phyloP scores from a whole-genome alignment of 2,888 invertebrate species.

The Notocelia uddmanniana region DNA sequence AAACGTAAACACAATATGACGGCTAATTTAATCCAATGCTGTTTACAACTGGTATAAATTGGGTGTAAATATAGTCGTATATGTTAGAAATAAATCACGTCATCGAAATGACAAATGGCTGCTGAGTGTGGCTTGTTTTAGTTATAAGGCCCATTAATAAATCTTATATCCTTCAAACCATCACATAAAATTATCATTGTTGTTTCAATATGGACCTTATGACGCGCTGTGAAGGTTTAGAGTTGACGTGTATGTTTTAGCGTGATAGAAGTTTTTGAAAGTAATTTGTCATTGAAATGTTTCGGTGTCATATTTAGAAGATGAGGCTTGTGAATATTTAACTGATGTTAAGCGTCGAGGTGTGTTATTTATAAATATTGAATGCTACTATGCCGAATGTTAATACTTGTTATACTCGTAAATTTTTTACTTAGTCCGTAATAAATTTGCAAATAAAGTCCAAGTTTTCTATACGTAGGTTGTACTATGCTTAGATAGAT shows the following conservation, averaged over 20 bases:
- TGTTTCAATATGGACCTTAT: neutral
- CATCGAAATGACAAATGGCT: conserved; percentile 39
- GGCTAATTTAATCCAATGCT: conserved; percentile 14
- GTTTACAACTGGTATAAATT: conserved; percentile 31
- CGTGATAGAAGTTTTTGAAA: neutral
- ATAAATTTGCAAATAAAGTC: too few relatives aligned
- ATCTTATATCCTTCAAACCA: neutral
- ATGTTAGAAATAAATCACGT: conserved; percentile 37
- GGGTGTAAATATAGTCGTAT: conserved; percentile 24
- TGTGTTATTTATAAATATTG: neutral
- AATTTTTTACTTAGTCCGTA: too few relatives aligned
- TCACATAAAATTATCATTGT: neutral
- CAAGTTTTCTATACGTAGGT: too few relatives aligned
- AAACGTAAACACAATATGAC: neutral
- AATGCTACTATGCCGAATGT: neutral
- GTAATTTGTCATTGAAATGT: conserved; percentile 2
- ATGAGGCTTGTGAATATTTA: conserved; percentile 9
- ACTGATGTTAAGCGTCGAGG: neutral
- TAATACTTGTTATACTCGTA: too few relatives aligned
- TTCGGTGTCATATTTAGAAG: conserved; percentile 10
- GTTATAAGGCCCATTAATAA: conserved; percentile 30
- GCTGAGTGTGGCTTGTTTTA: conserved; percentile 33
- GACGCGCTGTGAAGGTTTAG: neutral
- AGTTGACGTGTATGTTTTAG: neutral
- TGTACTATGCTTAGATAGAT: too few relatives aligned